Conservation (phyloP, 2,797 vertebrate species). For the Arrhamphus sclerolepis region DNA sequence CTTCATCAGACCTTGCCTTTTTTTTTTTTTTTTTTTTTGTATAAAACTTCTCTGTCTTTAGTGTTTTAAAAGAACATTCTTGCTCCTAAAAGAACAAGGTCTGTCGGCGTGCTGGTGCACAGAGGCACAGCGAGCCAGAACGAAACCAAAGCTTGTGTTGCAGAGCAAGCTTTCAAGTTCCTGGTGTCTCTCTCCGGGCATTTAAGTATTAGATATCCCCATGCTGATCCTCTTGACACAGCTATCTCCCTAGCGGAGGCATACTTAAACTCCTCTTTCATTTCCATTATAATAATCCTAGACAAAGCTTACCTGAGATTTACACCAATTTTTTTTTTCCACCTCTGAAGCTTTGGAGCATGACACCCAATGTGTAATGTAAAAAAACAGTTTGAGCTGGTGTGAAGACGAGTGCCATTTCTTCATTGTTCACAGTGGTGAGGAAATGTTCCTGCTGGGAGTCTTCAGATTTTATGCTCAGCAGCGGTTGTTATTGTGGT, state of each 20-base stretch:
- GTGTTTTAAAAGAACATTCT: constrained; percentile 51
- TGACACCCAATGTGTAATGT: constrained; percentile 47
- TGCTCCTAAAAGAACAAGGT: constrained; percentile 45
- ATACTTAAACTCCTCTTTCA: constrained; percentile 77
- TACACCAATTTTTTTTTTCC: constrained; percentile 61
- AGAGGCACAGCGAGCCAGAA: constrained; percentile 37
- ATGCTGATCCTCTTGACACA: constrained; percentile 77
- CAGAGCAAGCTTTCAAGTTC: constrained; percentile 72
- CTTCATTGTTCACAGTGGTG: constrained; percentile 28
- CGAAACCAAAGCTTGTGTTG: constrained; percentile 64
- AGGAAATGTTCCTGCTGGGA: constrained; percentile 41
- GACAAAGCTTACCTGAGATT: constrained; percentile 77
- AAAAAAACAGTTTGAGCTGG: constrained; percentile 37
- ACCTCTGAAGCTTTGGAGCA: constrained; percentile 51
- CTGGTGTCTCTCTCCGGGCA: constrained; percentile 71
- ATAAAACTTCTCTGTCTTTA: constrained; percentile 49
- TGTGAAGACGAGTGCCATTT: constrained; percentile 21
- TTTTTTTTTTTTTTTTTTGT: too few relatives aligned
- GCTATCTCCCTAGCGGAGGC: constrained; percentile 81
- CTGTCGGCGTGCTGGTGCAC: constrained; percentile 21
- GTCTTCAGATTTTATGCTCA: constrained; percentile 30
- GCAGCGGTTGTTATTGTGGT: constrained; percentile 35
- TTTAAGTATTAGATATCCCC: constrained; percentile 77
- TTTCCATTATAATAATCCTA: constrained; percentile 76
- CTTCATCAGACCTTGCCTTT: constrained; percentile 79